phyloP scores from a whole-genome alignment of 2,888 invertebrate genomes.

The Adineta ricciae region DNA sequence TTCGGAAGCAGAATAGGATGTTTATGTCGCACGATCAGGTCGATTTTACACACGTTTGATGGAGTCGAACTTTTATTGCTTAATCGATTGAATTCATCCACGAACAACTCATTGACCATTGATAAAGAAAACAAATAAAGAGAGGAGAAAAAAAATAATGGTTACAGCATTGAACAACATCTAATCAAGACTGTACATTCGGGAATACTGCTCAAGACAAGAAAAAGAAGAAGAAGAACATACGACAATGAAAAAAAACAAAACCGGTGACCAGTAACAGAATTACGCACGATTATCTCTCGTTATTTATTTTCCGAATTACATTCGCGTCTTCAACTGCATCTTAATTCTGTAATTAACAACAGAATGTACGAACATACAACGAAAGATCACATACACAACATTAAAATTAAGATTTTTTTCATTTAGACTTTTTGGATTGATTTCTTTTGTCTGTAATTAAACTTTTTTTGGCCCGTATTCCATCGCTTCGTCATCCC shows the following conservation, averaged over 20 bases:
- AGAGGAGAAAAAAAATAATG: background rate
- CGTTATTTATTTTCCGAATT: background rate
- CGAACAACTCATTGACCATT: background rate
- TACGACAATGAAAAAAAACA: background rate
- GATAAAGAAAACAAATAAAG: background rate
- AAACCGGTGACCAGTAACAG: background rate
- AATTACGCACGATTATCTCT: background rate
- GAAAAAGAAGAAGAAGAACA: background rate
- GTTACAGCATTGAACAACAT: background rate
- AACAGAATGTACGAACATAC: background rate
- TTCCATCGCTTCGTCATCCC: slow-evolving; percentile 5
- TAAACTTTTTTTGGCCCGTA: slow-evolving; percentile 14
- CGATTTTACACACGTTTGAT: no score
- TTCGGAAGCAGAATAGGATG: no score
- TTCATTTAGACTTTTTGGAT: background rate
- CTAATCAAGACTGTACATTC: background rate
- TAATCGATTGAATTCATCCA: background rate
- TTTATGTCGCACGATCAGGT: no score
- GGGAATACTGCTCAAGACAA: background rate
- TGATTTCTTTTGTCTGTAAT: background rate
- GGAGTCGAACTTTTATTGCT: background rate
- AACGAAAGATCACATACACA: background rate
- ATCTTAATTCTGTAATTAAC: background rate
- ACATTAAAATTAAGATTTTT: background rate
- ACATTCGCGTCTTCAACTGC: background rate